Evolutionary conservation across 2,888 invertebrate genomes (phyloP), one percentile per base, ranked within the genome.

Genomic region (Julus scandinavius): DNA sequence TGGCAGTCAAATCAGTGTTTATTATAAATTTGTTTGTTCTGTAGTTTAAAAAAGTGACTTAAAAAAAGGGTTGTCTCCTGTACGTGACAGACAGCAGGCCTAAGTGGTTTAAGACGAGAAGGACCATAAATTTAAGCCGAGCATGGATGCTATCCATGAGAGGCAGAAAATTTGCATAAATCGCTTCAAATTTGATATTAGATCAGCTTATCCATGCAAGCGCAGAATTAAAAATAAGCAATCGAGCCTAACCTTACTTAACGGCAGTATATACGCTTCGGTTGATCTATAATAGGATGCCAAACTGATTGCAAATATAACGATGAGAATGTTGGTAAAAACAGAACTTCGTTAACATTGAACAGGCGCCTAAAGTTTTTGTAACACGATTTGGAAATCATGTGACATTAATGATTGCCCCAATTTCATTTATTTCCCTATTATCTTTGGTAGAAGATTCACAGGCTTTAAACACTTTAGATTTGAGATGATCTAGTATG

Each of bases 111-210:
- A 15, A n/a, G n/a, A 7, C 17, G 17, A 20, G 6, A 17, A 63
- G 54, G 63, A 63, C 63, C n/a, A 63, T 63, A 63, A 63, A 63
- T 63, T 20, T 63, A 63, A 63, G 63, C 20, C 20, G 63, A 63
- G 20, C 63, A 20, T 15, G 20, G 6, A 63, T 63, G 2, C 7
- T n/a, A 63, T 63, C 63, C n/a, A 20, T 20, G 7, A 7, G 20
- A 63, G 20, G 20, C 63, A 17, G 5, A 6, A 2, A 4, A 63
- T 63, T 63, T 63, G 63, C 63, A 63, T 20, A 63, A 20, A 63
- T 63, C 20, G 63, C 20, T 63, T 20, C n/a, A 63, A 63, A 54
- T 15, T 54, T 54, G 54, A 54, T 54, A 54, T 54, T 54, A 13
- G 9, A 63, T 63, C 63, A n/a, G 20, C 63, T 63, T n/a, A 13